These are phyloP conservation scores for Tauraco erythrolophus DNA, from an alignment of 2,113 vertebrate species.

Conservation along the genomic window DNA sequence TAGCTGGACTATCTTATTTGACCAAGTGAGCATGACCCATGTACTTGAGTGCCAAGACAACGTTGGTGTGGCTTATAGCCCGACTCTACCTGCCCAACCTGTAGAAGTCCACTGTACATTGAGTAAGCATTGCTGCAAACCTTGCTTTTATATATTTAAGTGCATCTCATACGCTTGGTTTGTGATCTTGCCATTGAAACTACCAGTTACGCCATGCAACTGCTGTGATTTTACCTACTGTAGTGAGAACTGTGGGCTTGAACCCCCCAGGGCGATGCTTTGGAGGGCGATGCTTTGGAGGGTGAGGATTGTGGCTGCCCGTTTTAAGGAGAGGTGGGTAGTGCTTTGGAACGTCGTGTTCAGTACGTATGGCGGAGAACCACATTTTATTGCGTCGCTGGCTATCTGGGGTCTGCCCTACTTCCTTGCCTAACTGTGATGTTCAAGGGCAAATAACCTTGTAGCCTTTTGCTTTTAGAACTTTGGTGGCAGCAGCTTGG, in stretches of 20 bases:
- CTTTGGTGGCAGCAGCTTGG: rapidly evolving
- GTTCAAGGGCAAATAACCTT: background rate
- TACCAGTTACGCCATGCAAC: rapidly evolving
- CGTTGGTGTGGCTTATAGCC: rapidly evolving
- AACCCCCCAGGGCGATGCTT: background rate
- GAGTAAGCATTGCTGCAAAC: background rate
- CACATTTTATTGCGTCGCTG: background rate
- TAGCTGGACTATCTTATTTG: background rate
- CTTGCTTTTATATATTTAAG: background rate
- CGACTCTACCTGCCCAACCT: background rate
- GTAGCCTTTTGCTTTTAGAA: background rate
- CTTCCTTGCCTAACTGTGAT: background rate
- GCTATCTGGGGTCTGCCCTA: background rate
- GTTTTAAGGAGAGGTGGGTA: background rate
- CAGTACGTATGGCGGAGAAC: rapidly evolving
- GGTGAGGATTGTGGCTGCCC: background rate
- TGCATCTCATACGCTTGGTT: background rate
- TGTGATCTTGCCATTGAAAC: background rate
- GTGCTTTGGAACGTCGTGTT: background rate
- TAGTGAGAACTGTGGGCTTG: background rate
- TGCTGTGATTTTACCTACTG: background rate
- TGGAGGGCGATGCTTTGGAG: too few relatives aligned
- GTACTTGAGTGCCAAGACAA: background rate
- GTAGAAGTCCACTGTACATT: rapidly evolving
- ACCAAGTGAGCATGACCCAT: rapidly evolving